These are phyloP conservation scores for Oreochromis tanganicae DNA, from an alignment of 2,113 vertebrate species.

Conservation along the genomic window DNA sequence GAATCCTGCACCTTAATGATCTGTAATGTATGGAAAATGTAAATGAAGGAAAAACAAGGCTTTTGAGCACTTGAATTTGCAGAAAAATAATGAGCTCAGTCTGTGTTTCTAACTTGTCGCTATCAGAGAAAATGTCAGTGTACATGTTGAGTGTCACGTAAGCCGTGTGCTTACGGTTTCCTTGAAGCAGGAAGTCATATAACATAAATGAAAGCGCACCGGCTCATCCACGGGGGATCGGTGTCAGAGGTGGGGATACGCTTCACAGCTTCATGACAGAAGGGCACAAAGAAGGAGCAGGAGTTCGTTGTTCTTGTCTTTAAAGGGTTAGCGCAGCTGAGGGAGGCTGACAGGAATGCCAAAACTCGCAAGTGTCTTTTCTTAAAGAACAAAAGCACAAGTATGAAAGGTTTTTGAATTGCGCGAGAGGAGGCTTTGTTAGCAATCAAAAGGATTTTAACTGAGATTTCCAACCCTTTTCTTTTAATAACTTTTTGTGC, in stretches of 20 bases:
- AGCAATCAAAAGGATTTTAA: background rate
- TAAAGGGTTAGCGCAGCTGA: slow-evolving; percentile 4
- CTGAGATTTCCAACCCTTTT: background rate
- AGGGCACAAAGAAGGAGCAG: background rate
- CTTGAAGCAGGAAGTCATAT: background rate
- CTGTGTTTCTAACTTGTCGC: background rate
- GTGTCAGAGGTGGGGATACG: background rate
- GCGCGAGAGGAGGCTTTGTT: background rate
- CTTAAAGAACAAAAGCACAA: background rate
- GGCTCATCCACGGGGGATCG: background rate
- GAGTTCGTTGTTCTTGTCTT: background rate
- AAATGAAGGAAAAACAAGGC: background rate
- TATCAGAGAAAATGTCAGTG: background rate
- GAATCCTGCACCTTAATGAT: background rate
- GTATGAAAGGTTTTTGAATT: background rate
- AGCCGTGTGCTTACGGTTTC: background rate
- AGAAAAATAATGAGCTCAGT: background rate
- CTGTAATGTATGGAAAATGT: background rate
- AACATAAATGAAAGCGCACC: background rate
- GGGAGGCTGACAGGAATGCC: slow-evolving; percentile 12
- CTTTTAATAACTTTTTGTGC: background rate
- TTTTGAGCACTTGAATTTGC: background rate
- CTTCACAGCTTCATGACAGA: background rate
- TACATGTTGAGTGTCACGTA: background rate
- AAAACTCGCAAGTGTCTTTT: background rate